phyloP scores from a whole-genome alignment of 2,797 vertebrate genomes.

The Helostoma temminkii region DNA sequence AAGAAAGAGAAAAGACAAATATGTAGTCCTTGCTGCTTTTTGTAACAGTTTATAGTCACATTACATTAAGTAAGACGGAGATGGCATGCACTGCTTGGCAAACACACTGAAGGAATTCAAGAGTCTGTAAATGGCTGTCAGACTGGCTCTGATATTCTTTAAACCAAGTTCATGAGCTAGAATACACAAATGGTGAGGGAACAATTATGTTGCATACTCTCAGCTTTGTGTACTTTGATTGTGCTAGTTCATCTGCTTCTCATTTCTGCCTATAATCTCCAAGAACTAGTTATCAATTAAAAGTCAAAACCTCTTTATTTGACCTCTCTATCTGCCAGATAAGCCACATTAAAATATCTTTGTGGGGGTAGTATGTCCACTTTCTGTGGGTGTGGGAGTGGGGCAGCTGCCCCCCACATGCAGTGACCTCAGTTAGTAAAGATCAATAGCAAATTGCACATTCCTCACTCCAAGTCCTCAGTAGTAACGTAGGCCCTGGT shows the following conservation, averaged over 20 bases:
- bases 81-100: slow-evolving; percentile 40
- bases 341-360: slow-evolving; percentile 60
- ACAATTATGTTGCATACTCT: slow-evolving; percentile 16
- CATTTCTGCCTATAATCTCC: slow-evolving; percentile 9
- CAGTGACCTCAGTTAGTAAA: slow-evolving; percentile 76
- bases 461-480: slow-evolving; percentile 72
- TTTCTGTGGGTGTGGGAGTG: slow-evolving; percentile 64
- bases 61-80: slow-evolving; percentile 23
- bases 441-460: slow-evolving; percentile 77
- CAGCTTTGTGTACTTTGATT: slow-evolving; percentile 19
- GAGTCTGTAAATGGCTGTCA: slow-evolving; percentile 6
- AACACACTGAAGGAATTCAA: slow-evolving; percentile 36
- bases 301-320: slow-evolving; percentile 32
- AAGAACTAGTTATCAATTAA: slow-evolving; percentile 15
- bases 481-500: slow-evolving; percentile 70
- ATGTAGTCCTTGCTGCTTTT: not conserved
- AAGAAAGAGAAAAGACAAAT: not conserved
- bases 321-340: slow-evolving; percentile 33
- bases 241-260: slow-evolving; percentile 15
- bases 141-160: slow-evolving; percentile 5
- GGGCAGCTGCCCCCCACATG: slow-evolving; percentile 65
- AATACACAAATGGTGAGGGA: slow-evolving; percentile 31
- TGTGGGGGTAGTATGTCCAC: slow-evolving; percentile 37
- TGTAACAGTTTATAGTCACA: slow-evolving; percentile 10
- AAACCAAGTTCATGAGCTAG: slow-evolving; percentile 25